These are phyloP conservation scores for Melieria omissa DNA, from an alignment of 2,888 invertebrate species.

Conservation along the genomic window DNA sequence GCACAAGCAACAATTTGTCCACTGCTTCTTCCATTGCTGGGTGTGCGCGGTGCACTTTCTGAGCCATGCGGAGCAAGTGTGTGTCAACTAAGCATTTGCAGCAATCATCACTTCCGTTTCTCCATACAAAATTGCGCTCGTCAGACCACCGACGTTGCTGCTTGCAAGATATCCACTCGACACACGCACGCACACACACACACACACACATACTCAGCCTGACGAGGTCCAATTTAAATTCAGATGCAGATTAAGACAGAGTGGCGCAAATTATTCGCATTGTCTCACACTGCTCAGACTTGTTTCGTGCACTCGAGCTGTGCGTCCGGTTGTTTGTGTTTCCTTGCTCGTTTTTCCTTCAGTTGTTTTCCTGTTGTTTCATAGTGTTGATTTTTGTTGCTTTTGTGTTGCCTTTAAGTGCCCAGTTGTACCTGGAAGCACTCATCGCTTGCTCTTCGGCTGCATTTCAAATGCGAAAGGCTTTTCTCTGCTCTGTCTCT, in stretches of 20 bases:
- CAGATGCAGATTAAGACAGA: background rate
- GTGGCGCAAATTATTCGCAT: background rate
- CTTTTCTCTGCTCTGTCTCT: too few species aligned
- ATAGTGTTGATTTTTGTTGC: too few species aligned
- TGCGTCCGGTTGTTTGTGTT: too few species aligned
- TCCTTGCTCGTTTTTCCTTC: too few species aligned
- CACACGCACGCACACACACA: background rate
- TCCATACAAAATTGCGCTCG: background rate
- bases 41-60: background rate
- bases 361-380: too few species aligned
- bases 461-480: too few species aligned
- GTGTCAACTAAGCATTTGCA: slow-evolving; percentile 2
- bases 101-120: background rate
- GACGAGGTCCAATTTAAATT: background rate
- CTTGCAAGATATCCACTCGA: background rate
- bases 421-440: too few species aligned
- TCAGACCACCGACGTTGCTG: background rate
- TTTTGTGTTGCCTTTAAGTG: too few species aligned
- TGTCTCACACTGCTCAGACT: background rate
- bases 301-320: too few species aligned
- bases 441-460: too few species aligned
- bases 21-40: background rate
- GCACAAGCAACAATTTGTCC: background rate
- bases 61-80: background rate
- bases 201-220: background rate